Conservation (phyloP, 2,888 invertebrate genomes). For the Tenthredo scrophulariae region DNA sequence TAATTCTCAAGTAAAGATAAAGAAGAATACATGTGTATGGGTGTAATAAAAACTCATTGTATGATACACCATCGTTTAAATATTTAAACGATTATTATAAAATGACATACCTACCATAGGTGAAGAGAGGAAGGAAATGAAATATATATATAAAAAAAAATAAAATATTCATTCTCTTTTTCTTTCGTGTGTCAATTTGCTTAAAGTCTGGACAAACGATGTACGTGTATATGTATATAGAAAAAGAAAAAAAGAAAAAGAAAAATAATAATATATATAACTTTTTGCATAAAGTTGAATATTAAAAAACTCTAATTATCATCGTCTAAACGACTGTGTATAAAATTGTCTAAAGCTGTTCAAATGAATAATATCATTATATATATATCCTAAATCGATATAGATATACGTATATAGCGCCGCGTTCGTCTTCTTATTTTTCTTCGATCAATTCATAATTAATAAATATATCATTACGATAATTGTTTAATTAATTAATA, state of each 20-base stretch:
- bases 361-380: background rate
- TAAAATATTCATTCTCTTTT: background rate
- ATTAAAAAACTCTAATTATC: background rate
- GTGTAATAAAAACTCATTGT: background rate
- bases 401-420: too few species aligned
- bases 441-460: too few species aligned
- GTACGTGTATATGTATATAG: background rate
- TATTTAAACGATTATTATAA: slow-evolving; percentile 33
- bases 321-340: background rate
- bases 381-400: background rate
- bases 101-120: slow-evolving; percentile 3
- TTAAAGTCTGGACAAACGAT: slow-evolving; percentile 2
- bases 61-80: slow-evolving; percentile 4
- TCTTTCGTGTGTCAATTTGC: background rate
- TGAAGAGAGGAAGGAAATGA: background rate
- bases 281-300: background rate
- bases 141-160: background rate
- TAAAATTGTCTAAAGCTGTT: slow-evolving; percentile 3
- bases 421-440: too few species aligned
- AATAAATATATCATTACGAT: too few species aligned
- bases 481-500: too few species aligned
- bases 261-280: too few species aligned
- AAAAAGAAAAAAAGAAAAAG: background rate
- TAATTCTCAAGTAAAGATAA: background rate
- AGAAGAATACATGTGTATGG: background rate